These are phyloP conservation scores for Mugil cephalus DNA, from an alignment of 2,113 vertebrate genomes.

Conservation along the genomic window DNA sequence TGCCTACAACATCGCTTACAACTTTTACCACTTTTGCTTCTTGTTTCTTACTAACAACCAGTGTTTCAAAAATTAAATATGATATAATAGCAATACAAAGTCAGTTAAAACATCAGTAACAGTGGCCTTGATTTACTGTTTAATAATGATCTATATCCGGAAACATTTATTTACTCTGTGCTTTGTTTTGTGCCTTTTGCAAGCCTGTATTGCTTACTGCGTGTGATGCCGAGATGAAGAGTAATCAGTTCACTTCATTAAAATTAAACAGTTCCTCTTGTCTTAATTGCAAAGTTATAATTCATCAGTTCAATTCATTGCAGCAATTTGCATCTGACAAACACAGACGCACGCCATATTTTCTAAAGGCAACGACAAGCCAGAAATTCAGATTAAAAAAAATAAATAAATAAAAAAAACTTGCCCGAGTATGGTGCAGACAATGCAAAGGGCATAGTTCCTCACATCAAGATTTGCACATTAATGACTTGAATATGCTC, in stretches of 20 bases:
- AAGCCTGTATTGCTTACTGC: not conserved
- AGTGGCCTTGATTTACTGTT: not conserved
- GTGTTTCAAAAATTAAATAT: too few relatives aligned
- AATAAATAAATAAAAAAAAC: not conserved
- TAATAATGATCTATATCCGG: not conserved
- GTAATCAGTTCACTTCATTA: too few relatives aligned
- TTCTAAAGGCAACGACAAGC: too few relatives aligned
- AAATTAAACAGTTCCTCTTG: too few relatives aligned
- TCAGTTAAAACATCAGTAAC: not conserved
- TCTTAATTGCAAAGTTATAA: too few relatives aligned
- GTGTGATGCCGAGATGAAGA: too few relatives aligned
- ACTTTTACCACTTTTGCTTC: too few relatives aligned
- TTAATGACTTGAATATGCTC: conserved; percentile 21
- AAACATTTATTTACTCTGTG: not conserved
- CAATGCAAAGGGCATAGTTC: conserved; percentile 6
- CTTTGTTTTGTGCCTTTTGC: not conserved
- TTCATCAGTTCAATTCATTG: too few relatives aligned
- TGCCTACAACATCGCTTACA: too few relatives aligned
- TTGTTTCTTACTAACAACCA: too few relatives aligned
- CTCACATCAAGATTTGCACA: conserved; percentile 10
- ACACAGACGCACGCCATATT: too few relatives aligned
- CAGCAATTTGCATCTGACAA: too few relatives aligned
- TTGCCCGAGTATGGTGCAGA: not conserved
- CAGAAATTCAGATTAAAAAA: not conserved
- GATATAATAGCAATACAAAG: not conserved